Evolutionary conservation across 2,888 invertebrate species (phyloP), one percentile per base, ranked within the genome.

Genomic region (Ceramica pisi): DNA sequence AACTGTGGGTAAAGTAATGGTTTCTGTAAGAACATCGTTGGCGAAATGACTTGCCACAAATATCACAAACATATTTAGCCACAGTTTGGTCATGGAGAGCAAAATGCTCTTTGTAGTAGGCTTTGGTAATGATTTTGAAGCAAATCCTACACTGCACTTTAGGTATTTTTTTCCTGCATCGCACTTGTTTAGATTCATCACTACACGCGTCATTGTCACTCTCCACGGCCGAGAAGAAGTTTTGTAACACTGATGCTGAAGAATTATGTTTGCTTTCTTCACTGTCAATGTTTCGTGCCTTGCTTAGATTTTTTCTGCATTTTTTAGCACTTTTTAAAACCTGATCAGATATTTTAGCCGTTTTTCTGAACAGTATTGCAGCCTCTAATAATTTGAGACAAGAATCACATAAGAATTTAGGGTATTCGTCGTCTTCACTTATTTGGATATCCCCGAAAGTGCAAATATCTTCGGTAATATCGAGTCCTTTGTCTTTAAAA

Each of bases 21-120:
- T 91, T 92, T 66, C 89, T 88, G 63, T 92, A 92, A 0, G 92
- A 90, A 82, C 92, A 91, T 66, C 90, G 80, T 44, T 90, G 80
- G 31, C 92, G 82, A 72, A 92, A 93, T 21, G 90, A 89, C 73
- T 92, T 93, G 0, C 93, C 93, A 79, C 93, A 93, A 0, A 93
- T 80, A 72, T 93, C 93, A 83, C 93, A 93, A 1, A 93, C 87
- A 86, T 90, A 92, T 60, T 91, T 91, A 21, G 69, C 55, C 26
- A 51, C 61, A 41, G 68, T 48, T 48, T 60, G 56, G 23, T 93
- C 91, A 84, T 92, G 92, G 86, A 76, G 66, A 19, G 65, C 57
- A 62, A 62, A 71, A 66, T 76, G 77, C 44, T 76, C 77, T 35
- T 76, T 77, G n/a, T 62, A 75, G 61, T 75, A 75, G 9, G 74